These are phyloP conservation scores for Nansenia antarctica DNA, from an alignment of 2,113 vertebrate species.

Conservation along the genomic window DNA sequence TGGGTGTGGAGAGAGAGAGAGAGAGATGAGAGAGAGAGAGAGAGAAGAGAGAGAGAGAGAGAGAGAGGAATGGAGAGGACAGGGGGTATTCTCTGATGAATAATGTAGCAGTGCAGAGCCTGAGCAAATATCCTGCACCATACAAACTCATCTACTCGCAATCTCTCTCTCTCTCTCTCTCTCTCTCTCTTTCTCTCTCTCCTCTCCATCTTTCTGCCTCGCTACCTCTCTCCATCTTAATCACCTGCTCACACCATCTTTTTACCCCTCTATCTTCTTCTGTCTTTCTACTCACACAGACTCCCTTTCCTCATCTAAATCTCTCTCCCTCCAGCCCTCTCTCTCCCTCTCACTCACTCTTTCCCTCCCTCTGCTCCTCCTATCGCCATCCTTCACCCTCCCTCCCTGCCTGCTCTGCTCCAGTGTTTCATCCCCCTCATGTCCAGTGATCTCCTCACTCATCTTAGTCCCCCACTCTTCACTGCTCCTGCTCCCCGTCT, in stretches of 20 bases:
- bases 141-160: background rate
- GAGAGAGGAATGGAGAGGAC: conserved; percentile 19
- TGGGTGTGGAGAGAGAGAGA: conserved; percentile 20
- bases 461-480: conserved; percentile 13
- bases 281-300: background rate
- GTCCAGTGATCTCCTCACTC: background rate
- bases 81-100: conserved; percentile 38
- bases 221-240: background rate
- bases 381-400: background rate
- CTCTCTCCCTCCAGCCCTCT: conserved; percentile 15
- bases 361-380: background rate
- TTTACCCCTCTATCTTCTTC: background rate
- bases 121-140: background rate
- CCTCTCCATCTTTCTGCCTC: background rate
- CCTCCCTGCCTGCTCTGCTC: background rate
- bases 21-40: conserved; percentile 22
- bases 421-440: background rate
- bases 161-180: background rate
- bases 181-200: background rate
- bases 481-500: background rate
- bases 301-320: conserved; percentile 22
- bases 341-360: too few species aligned
- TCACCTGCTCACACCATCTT: background rate
- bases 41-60: conserved; percentile 46
- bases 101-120: conserved; percentile 29